Base-by-base conservation (phyloP, 2,113 vertebrate genomes). In the Arothron firmamentum region DNA sequence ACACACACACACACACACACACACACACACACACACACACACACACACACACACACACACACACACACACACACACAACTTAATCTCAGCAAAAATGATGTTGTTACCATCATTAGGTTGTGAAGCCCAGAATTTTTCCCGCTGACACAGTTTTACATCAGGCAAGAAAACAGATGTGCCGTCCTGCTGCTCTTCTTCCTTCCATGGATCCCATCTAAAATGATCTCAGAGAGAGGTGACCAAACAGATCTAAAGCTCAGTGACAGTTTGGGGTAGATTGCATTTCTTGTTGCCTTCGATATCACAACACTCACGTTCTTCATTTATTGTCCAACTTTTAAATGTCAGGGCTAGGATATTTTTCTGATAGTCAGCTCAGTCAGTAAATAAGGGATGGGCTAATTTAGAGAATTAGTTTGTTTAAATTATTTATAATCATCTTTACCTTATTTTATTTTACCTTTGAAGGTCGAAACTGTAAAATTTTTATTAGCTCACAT, bases 261-360 rank as follows among this genome's bases (percentile, higher is more conserved):
- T 59, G 72, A 78, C 78, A 69, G 56, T 42, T 55, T 84, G 80
- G 88, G 84, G 86, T 85, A 87, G 86, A 83, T 82, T 62, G 72
- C 79, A 53, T 65, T 67, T 80, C 64, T 66, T 57, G 60, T 72
- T 68, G 70, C 66, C 56, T 67, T 56, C 56, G 64, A 57, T 56
- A 55, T 46, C 25, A 56, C 52, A 62, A 11, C 1, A 13, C 6
- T 13, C 10, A 25, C 17, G 4, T 21, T n/a, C 20, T 25, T 23
- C 50, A n/a, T n/a, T 49, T 6, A 19, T 51, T 61, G 17, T 54
- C 18, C 56, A 50, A 42, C 23, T 38, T 65, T 52, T 50, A 17
- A 25, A 52, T 13, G 4, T 15, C 54, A 18, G 49, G 56, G 49
- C 58, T 47, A 17, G 25, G 54, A 21, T 31, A 9, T 59, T 52